phyloP scores from a whole-genome alignment of 2,113 vertebrate genomes.

The Hirundichthys speculiger region DNA sequence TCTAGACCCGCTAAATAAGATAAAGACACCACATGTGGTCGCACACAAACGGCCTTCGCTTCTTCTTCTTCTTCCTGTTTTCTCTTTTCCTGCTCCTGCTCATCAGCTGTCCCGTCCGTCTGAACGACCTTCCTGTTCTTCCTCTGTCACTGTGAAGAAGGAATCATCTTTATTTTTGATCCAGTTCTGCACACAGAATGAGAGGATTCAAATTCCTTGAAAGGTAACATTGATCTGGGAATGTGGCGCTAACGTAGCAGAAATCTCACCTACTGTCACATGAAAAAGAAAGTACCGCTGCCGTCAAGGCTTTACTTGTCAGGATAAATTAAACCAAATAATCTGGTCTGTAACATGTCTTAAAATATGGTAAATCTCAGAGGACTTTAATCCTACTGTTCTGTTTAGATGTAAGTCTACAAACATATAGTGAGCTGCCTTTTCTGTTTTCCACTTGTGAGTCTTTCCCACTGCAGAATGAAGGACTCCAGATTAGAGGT shows the following conservation, averaged over 20 bases:
- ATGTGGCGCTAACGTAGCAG: conserved; percentile 12
- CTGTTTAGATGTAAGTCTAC: too few species aligned
- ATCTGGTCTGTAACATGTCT: too few species aligned
- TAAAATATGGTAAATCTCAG: too few species aligned
- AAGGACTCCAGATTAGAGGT: too few species aligned
- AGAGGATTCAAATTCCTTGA: conserved; percentile 27
- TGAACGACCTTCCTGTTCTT: conserved; percentile 27
- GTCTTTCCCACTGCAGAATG: too few species aligned
- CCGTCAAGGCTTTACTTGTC: too few species aligned
- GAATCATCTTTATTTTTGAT: conserved; percentile 47
- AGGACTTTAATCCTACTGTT: too few species aligned
- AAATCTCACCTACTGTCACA: background rate
- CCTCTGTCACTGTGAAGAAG: conserved; percentile 57
- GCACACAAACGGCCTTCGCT: conserved; percentile 11
- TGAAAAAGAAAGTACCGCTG: too few species aligned
- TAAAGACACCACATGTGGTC: conserved; percentile 28
- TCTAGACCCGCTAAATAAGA: conserved; percentile 18
- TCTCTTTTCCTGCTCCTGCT: conserved; percentile 23
- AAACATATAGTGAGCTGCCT: too few species aligned
- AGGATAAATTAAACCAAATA: too few species aligned
- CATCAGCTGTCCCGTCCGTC: conserved; percentile 1
- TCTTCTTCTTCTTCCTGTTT: conserved; percentile 3
- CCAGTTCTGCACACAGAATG: background rate
- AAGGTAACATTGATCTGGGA: conserved; percentile 54
- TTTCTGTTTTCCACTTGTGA: too few species aligned